Evolutionary conservation across 1,140 invertebrate species (phyloP), one percentile per base, ranked within the genome.

Genomic region (Lordiphosa collinella): DNA sequence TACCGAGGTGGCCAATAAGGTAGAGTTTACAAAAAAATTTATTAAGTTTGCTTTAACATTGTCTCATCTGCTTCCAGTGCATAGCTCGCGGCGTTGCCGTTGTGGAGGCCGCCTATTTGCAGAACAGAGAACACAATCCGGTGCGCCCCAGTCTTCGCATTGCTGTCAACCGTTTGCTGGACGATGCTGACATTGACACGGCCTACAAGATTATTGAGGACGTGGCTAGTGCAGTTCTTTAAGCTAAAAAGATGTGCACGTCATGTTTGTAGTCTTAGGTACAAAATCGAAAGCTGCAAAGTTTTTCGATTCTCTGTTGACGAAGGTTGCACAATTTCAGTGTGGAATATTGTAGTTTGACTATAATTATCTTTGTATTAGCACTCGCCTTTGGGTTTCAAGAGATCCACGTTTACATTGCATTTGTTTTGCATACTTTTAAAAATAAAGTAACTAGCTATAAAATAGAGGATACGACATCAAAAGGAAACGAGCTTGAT

Each of bases 111-210:
- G 89, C 91, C 10, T 94, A 94, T 74, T 86, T 95, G 3, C 89
- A 93, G 6, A 88, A 92, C 7, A 89, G 91, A 9, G 94, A 95
- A 74, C 86, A 90, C 8, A 89, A 90, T 7, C 90, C 92, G 35
- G 92, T 92, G 4, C 90, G 91, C 61, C 93, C 93, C 9, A 93
- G 93, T 44, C 92, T 94, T 43, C 89, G 93, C 9, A 80, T 94
- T 22, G 90, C 92, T 1, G 90, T 92, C 2, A 94, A 92, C 69
- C 90, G 90, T 31, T 89, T 91, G 34, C 78, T 94, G n/a, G 90
- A 90, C 2, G 85, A 91, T 36, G 84, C 90, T 1, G 92, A 92
- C 50, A 92, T 94, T 37, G 49, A 31, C 4, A 16, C 43, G 0
- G 86, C 82, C 6, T 88, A 71, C 10, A 61, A 78, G 13, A 49